Evolutionary conservation across 1,140 invertebrate genomes (phyloP).

Genomic region (Drosophila sechellia): DNA sequence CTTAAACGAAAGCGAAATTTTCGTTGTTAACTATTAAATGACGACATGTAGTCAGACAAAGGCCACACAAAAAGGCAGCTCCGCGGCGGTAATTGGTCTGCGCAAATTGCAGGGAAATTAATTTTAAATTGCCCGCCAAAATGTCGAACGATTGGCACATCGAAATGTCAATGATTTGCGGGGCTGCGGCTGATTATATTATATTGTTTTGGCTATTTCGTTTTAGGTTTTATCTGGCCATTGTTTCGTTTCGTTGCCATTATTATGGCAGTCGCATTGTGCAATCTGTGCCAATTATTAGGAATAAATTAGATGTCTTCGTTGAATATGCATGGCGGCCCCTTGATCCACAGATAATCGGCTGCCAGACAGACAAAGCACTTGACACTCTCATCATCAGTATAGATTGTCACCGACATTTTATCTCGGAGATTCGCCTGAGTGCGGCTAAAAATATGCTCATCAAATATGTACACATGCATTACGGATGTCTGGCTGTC

Average conservation of each 20-base stretch:
- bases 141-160: conserved; percentile 79
- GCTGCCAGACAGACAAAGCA: conserved; percentile 36
- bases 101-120: conserved; percentile 78
- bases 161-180: conserved; percentile 76
- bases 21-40: conserved; percentile 67
- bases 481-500: not conserved
- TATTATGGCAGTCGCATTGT: conserved; percentile 45
- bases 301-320: conserved; percentile 66
- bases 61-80: conserved; percentile 56
- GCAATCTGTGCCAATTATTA: conserved; percentile 76
- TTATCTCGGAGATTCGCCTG: conserved; percentile 36
- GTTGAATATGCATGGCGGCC: conserved; percentile 65
- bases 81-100: conserved; percentile 62
- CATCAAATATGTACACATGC: not conserved
- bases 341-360: conserved; percentile 44
- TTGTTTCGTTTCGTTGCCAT: conserved; percentile 10
- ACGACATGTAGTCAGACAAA: conserved; percentile 68
- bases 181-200: conserved; percentile 3
- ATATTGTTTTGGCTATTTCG: conserved; percentile 18
- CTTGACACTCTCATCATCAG: conserved; percentile 26
- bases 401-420: conserved; percentile 40
- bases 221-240: conserved; percentile 24
- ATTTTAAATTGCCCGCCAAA: conserved; percentile 79
- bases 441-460: conserved; percentile 37
- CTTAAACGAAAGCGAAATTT: conserved; percentile 74